phyloP scores from a whole-genome alignment of 2,113 vertebrate species.

The Cyphomyrus plagiostoma region DNA sequence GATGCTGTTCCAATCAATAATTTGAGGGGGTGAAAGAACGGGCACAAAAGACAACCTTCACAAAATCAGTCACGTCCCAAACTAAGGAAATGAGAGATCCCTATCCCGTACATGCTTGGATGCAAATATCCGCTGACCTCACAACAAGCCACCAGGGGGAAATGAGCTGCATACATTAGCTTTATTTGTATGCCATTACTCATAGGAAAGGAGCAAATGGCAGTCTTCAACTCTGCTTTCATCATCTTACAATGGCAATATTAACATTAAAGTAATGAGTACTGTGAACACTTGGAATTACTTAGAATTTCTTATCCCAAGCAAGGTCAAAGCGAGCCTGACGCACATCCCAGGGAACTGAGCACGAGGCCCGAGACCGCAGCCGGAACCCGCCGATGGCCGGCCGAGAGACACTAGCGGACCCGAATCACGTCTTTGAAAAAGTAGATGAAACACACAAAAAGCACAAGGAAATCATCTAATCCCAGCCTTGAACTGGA shows the following conservation, averaged over 20 bases:
- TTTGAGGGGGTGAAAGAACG: background rate
- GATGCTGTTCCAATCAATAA: background rate
- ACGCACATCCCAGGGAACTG: background rate
- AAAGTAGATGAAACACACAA: background rate
- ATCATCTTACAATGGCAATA: background rate
- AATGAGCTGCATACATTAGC: background rate
- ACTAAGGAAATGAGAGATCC: background rate
- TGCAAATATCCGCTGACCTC: background rate
- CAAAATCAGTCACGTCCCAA: background rate
- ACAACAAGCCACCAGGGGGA: background rate
- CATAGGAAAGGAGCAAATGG: background rate
- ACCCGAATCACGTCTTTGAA: background rate
- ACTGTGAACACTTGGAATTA: background rate
- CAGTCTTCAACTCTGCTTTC: background rate
- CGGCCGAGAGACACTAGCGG: background rate
- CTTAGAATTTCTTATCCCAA: background rate
- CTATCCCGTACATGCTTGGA: background rate
- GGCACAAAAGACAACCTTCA: background rate
- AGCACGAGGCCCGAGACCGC: background rate
- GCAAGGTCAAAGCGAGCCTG: background rate
- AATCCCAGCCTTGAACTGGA: background rate
- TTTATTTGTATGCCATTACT: background rate
- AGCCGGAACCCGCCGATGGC: background rate
- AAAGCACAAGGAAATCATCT: background rate
- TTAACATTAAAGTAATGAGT: background rate